Base-by-base conservation (phyloP, 2,113 vertebrate species). In the Pongo abelii region DNA sequence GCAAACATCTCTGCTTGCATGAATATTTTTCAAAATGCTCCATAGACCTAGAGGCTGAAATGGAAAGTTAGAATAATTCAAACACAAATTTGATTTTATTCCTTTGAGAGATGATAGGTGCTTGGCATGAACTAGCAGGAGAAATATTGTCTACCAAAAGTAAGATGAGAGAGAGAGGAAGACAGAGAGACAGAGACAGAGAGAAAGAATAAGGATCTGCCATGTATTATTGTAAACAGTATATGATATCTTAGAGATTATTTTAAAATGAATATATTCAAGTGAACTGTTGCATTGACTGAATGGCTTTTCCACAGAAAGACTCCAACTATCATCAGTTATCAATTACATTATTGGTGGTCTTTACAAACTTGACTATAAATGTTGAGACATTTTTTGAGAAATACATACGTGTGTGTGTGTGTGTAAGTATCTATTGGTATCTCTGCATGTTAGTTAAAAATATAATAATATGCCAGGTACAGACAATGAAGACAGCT, bases 31-130 rank as follows among this genome's bases (percentile, higher is more conserved):
- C 89, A 96, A 98, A 98, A 98, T 85, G 48, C 57, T 97, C 94
- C 72, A 9, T 80, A 97, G 97, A 97, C 94, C 84, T 97, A 97
- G 96, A 98, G 97, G 98, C 93, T 97, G 90, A 95, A 96, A 97
- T 98, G 97, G 97, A 98, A 98, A 98, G 94, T 98, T 98, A 97
- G 87, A 97, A 96, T 69, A 61, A 96, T 98, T 98, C 95, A 98
- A 89, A 97, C 93, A 98, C 94, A 95, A 48, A 81, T 93, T 98
- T 80, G 61, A 84, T 97, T 98, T 98, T 84, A 50, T 94, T 50
- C 94, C 97, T 98, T 98, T 97, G 96, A 98, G 92, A 97, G 50
- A 86, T 55, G 67, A 91, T 96, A 93, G 72, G 13, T 97, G 79
- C 94, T 97, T 97, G 96, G 93, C 95, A 97, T 96, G 67, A 96